Base-by-base conservation (phyloP, 2,888 invertebrate species). In the Graphium colonna region DNA sequence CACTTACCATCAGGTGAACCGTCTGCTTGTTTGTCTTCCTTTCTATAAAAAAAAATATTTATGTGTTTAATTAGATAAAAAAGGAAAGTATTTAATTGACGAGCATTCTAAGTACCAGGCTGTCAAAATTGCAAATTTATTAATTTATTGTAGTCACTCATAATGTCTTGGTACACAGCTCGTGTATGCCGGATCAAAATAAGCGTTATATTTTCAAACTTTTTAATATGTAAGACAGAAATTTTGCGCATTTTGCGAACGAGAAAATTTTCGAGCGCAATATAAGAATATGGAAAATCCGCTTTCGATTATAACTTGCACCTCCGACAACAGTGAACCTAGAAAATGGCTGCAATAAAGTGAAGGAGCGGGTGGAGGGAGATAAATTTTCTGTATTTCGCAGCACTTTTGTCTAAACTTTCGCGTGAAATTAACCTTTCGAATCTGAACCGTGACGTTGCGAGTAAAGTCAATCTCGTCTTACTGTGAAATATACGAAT, bases 331-430 rank as follows among this genome's bases (percentile, higher is more conserved):
- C 46, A 36, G 26, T 28, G 31, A 36, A 42, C 47, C 36, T 52
- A 61, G 56, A 60, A 58, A 60, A 55, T 61, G 50, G 57, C 56
- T 56, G 57, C 60, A 60, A 60, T 59, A 52, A 59, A 57, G 56
- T 51, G 55, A 36, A 55, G 58, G 41, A 28, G 46, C 15, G 33
- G 39, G n/a, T 7, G 33, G 52, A 16, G 26, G 21, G 10, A 33
- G 42, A 52, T 52, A 52, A 47, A 47, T 47, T 31, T 47, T 47
- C 47, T 41, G 26, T 42, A 52, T 36, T 38, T 42, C 36, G 17
- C 17, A 47, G 17, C 41, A 47, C 52, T 52, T 52, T 52, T 47
- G 47, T 47, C 47, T 42, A 38, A 21, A 44, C 42, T 47, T 52
- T 47, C 41, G 47, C 15, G 17, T 38, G 42, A 47, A 47, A 52